Base-by-base conservation (phyloP, 2,113 vertebrate species). In the Rattus norvegicus region DNA sequence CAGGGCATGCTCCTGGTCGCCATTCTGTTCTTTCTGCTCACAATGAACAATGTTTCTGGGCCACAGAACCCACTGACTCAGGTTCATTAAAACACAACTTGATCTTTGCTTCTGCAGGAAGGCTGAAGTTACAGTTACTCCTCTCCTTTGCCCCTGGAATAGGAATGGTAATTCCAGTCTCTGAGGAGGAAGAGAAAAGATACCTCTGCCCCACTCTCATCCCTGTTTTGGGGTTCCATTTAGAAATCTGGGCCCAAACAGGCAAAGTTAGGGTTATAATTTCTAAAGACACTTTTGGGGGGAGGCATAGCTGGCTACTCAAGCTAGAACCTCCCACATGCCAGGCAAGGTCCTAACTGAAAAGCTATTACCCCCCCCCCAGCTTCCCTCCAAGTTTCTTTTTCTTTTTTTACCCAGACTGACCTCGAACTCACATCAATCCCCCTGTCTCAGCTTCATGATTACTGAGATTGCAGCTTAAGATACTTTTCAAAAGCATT, bases 171-270 rank as follows among this genome's bases (percentile, higher is more conserved):
- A 14, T 47, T 47, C 61, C 61, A 6, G 17, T 0, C 80, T 67
- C 86, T 8, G 17, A 4, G 56, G 20, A 75, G 70, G 36, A 80
- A 43, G 3, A 63, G 0, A 63, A 52, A 47, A 14, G 6, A 43
- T 2, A 0, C 10, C 56, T 63, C n/a, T 10, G 24, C 24, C 39
- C 56, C 1, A 0, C 0, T 1, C 36, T 30, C 83, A 1, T 4
- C 3, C 22, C 59, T 85, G 28, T 33, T 2, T 69, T 9, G 8
- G 33, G 65, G 49, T 61, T 88, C 63, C 1, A 30, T 8, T 0
- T 47, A 76, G 59, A 89, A 72, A 7, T 87, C 30, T 19, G 52
- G 26, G 26, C 8, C 28, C 11, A 22, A 26, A 54, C 6, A 69
- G 69, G 47, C 47, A 12, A 14, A 9, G 17, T 17, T 24, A 2